Base-by-base conservation (phyloP, 1,140 invertebrate genomes). In the Myzus persicae region DNA sequence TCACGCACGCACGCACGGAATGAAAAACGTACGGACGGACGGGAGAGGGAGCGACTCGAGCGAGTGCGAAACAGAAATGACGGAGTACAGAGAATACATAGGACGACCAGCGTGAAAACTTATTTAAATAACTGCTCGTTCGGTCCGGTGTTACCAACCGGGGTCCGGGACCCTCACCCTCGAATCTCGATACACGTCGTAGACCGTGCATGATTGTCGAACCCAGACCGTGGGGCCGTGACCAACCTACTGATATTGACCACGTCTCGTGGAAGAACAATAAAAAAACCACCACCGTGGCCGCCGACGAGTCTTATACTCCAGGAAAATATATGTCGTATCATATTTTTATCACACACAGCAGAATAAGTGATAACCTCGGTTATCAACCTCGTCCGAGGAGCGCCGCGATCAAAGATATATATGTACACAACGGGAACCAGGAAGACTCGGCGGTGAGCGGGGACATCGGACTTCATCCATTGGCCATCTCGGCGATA, bases 21-120 rank as follows among this genome's bases (percentile, higher is more conserved):
- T 14, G 31, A 67, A 5, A 1, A 18, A n/a, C 59, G 59, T 67
- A 67, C 31, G 31, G 54, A 14, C 59, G 59, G 31, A 6, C 31
- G 14, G 59, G 59, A 76, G 59, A 31, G n/a, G 59, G n/a, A 76
- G 31, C 5, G 4, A 76, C 31, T 38, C 91, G 48, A 92, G 44
- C 18, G 46, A 82, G 76, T 26, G 38, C 40, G 90, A 91, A 91
- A 51, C 90, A 82, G 38, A 91, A 91, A 91, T 91, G 90, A 91
- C 44, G 59, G 67, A 6, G 48, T 18, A 4, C 44, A 38, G 84
- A 85, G 42, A 54, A n/a, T 76, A 76, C 31, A 18, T 51, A 26
- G 81, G 18, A 40, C 24, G 7, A 31, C 2, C 36, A 42, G 4
- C 38, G 5, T 31, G 24, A 31, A 90, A n/a, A 42, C 40, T 40